Conservation (phyloP, 2,797 vertebrate genomes). For the Alauda arvensis region DNA sequence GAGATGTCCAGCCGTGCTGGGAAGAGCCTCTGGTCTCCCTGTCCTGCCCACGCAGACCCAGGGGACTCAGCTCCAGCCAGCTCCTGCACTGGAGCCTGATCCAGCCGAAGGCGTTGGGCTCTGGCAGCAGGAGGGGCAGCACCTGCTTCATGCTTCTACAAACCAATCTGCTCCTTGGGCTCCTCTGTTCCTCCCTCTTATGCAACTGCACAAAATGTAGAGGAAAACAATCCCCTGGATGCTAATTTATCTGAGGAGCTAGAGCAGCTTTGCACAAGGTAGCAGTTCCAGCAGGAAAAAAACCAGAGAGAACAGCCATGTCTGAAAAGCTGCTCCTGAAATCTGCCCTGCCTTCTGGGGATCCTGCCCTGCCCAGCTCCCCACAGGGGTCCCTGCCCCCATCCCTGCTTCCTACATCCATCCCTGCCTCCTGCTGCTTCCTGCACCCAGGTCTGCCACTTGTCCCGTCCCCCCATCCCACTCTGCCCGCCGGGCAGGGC, state of each 20-base stretch:
- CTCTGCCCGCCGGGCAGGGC: not conserved
- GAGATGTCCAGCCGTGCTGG: accelerated
- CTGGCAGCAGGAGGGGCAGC: not conserved
- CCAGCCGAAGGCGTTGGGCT: not conserved
- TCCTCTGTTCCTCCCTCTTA: slow-evolving; percentile 28
- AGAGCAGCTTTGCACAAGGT: not conserved
- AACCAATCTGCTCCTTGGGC: slow-evolving; percentile 17
- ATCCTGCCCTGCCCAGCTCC: not conserved
- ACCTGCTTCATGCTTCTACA: slow-evolving; percentile 12
- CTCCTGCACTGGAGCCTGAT: not conserved
- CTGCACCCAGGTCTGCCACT: not conserved
- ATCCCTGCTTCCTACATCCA: not conserved
- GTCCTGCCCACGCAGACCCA: not conserved
- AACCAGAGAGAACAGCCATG: not conserved
- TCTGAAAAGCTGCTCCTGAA: not conserved
- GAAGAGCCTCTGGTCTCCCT: not conserved
- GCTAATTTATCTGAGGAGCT: slow-evolving; percentile 36
- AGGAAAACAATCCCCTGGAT: slow-evolving; percentile 23
- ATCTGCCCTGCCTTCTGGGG: not conserved
- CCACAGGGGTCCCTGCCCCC: not conserved
- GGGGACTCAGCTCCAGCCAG: not conserved
- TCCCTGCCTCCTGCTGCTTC: not conserved
- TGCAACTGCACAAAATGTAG: slow-evolving; percentile 4
- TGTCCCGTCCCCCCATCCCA: not conserved
- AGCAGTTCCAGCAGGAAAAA: not conserved